These are phyloP conservation scores for Propsilocerus akamusi DNA, from an alignment of 1,140 invertebrate species.

Conservation along the genomic window DNA sequence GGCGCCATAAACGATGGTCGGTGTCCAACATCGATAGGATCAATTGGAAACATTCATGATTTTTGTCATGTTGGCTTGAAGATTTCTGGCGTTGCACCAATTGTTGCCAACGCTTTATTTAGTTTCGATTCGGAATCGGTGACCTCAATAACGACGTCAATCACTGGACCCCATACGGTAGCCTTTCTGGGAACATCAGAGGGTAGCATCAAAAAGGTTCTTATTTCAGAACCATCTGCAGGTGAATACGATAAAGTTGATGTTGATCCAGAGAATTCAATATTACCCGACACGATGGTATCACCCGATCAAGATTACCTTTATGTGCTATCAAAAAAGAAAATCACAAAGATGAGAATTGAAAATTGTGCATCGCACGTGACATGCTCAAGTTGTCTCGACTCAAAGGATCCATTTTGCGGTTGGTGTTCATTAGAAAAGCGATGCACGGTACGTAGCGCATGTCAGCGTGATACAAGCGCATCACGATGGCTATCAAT, in stretches of 20 bases:
- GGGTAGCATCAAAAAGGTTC: slow-evolving; percentile 62
- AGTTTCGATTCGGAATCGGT: slow-evolving; percentile 62
- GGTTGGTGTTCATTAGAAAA: slow-evolving; percentile 96
- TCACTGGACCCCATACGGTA: slow-evolving; percentile 74
- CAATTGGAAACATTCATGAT: slow-evolving; percentile 74
- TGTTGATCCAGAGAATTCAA: slow-evolving; percentile 47
- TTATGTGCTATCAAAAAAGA: slow-evolving; percentile 43
- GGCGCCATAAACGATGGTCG: slow-evolving; percentile 77
- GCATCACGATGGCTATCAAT: slow-evolving; percentile 84
- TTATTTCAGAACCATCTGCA: slow-evolving; percentile 42
- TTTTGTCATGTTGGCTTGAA: slow-evolving; percentile 86
- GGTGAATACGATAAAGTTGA: slow-evolving; percentile 59
- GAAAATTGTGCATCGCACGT: slow-evolving; percentile 77
- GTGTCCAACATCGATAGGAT: slow-evolving; percentile 67
- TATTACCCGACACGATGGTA: slow-evolving; percentile 67
- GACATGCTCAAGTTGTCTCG: slow-evolving; percentile 78
- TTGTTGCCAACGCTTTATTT: slow-evolving; percentile 49
- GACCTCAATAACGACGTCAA: slow-evolving; percentile 63
- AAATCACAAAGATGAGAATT: slow-evolving; percentile 80
- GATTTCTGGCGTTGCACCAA: slow-evolving; percentile 73
- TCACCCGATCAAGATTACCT: slow-evolving; percentile 55
- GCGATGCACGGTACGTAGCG: slow-evolving; percentile 68
- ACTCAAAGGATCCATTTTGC: slow-evolving; percentile 89
- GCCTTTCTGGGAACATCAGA: slow-evolving; percentile 74
- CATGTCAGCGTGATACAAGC: slow-evolving; percentile 79